Evolutionary conservation across 2,888 invertebrate species (phyloP).

Genomic region (Melangyna quadrimaculata): DNA sequence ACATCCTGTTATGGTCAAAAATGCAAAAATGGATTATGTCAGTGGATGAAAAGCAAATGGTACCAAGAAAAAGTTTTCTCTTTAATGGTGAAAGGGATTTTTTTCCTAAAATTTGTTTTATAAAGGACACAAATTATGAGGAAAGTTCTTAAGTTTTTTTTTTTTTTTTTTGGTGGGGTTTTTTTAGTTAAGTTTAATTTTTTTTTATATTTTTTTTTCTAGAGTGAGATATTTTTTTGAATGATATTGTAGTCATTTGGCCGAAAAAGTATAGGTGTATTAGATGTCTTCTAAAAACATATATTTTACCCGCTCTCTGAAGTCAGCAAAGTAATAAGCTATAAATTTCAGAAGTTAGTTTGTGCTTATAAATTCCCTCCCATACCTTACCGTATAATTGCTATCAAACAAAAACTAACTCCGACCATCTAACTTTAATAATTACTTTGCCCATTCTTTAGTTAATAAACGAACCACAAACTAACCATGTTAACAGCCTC

Average conservation of each 20-base stretch:
- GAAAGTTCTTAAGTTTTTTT: not conserved
- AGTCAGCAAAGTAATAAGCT: too few species aligned
- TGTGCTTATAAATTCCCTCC: not conserved
- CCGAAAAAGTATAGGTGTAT: too few species aligned
- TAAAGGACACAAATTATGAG: not conserved
- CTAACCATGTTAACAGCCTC: not conserved
- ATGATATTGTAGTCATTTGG: too few species aligned
- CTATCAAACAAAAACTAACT: not conserved
- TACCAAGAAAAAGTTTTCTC: conserved; percentile 56
- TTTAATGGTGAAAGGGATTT: conserved; percentile 35
- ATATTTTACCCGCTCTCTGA: too few species aligned
- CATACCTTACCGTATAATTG: not conserved
- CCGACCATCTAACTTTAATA: not conserved
- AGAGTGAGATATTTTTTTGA: too few species aligned
- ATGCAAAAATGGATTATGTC: conserved; percentile 60
- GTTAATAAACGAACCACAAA: not conserved
- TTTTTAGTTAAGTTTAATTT: not conserved
- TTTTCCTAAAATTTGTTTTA: not conserved
- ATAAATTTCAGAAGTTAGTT: not conserved
- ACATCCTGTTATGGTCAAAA: conserved; percentile 22
- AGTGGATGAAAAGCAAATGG: conserved; percentile 61
- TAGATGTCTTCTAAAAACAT: not conserved
- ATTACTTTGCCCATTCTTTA: not conserved
- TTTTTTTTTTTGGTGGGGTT: not conserved
- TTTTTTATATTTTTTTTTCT: not conserved